Evolutionary conservation across 2,113 vertebrate species (phyloP), one percentile per base, ranked within the genome.

Genomic region (Phalacrocorax brasilianus): DNA sequence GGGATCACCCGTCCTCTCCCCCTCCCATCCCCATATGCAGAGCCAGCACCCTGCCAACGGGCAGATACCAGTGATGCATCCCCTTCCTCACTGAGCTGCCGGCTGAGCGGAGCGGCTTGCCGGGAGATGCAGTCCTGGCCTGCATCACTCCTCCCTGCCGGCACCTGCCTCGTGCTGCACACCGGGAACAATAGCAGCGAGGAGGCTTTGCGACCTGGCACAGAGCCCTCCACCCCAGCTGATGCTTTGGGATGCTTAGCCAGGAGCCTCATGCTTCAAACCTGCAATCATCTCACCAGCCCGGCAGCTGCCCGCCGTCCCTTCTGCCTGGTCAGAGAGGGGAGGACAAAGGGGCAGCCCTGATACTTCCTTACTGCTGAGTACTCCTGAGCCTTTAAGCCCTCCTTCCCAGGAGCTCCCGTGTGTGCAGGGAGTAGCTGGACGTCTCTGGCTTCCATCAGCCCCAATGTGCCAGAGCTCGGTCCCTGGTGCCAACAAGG

Each of bases 151-250:
- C 33, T 63, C 32, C 75, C 28, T 2, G 6, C 78, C 32, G 9
- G 67, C 65, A 62, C 74, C 79, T 8, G 91, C 82, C 67, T 44
- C 13, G 4, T 30, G 83, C 50, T 6, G 49, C 79, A 17, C 61
- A 47, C 44, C 12, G 8, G 40, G 80, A 95, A 97, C 96, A 97
- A 97, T 84, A 74, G 91, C 13, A 3, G 49, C 3, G 5, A 12
- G 42, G 38, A 14, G 12, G 81, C 65, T 81, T 30, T 38, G 30
- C 15, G 11, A 22, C 32, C 53, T 14, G 5, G n/a, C 45, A 3
- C 68, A 0, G 8, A 72, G 40, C 52, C 40, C 67, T 21, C 40
- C 2, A 2, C 33, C 26, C 38, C 5, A 5, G 18, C 44, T 4
- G 30, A 9, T 6, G 42, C n/a, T 23, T 38, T 28, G 1, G 4